Evolutionary conservation across 2,888 invertebrate species (phyloP).

Genomic region (Agrypnus murinus): DNA sequence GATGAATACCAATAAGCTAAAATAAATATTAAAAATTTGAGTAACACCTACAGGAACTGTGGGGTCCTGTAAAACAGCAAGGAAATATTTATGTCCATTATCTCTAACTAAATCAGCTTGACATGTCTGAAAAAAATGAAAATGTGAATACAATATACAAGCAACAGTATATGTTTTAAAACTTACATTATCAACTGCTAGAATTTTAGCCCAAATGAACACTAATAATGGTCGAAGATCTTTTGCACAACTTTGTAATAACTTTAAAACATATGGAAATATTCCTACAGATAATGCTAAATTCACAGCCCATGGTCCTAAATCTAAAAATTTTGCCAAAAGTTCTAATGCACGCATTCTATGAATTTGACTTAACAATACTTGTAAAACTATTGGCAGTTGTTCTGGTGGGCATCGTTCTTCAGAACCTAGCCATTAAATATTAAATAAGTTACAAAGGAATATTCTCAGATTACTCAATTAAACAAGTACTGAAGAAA

Average conservation of each 20-base stretch:
- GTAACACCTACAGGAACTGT: slow-evolving; percentile 81
- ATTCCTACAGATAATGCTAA: slow-evolving; percentile 97
- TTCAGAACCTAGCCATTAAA: slow-evolving; percentile 74
- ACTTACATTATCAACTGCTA: slow-evolving; percentile 95
- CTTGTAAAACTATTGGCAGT: slow-evolving; percentile 97
- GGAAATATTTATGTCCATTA: slow-evolving; percentile 94
- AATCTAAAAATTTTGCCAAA: slow-evolving; percentile 93
- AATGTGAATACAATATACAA: background rate
- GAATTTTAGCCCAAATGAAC: slow-evolving; percentile 99
- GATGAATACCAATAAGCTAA: background rate
- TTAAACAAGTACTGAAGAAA: background rate
- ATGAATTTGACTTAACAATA: slow-evolving; percentile 85
- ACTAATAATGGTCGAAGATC: slow-evolving; percentile 95
- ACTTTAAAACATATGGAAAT: slow-evolving; percentile 97
- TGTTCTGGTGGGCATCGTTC: slow-evolving; percentile 93
- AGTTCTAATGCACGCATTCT: slow-evolving; percentile 95
- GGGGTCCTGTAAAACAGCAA: slow-evolving; percentile 92
- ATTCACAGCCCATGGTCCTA: slow-evolving; percentile 97
- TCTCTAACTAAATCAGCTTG: slow-evolving; percentile 96
- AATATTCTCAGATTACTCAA: background rate
- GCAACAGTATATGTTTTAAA: slow-evolving; percentile 20
- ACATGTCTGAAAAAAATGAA: slow-evolving; percentile 80
- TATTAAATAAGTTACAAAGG: too few species aligned
- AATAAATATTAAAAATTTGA: slow-evolving; percentile 1
- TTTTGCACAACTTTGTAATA: slow-evolving; percentile 94